Base-by-base conservation (phyloP, 2,113 vertebrate genomes). In the Engystomops pustulosus region DNA sequence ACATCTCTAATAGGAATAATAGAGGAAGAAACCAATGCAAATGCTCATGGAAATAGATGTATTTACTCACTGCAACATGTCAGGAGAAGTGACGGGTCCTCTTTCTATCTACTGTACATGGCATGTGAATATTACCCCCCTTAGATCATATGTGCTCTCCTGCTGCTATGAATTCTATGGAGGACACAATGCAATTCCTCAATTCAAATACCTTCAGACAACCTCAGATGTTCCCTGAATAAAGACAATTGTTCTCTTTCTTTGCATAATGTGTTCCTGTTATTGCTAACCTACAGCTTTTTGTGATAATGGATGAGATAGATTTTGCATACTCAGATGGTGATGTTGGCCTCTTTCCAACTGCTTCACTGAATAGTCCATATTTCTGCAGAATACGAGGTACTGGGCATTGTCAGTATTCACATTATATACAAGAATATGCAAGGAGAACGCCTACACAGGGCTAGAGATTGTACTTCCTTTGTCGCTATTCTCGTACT, bases 161-260 rank as follows among this genome's bases (percentile, higher is more conserved):
- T 69, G 32, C 3, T n/a, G 12, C 11, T 27, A 45, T 47, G 14
- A 47, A 27, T 72, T 27, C 4, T 72, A 25, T 49, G 10, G 6
- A 17, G 32, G 44, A 25, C 15, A 72, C 27, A 47, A 69, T 72
- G 18, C 23, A 32, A n/a, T 74, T 49, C 44, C 15, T 32, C 44
- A 17, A 27, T n/a, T 12, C 36, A 41, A 23, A 36, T 70, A 25
- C 55, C 55, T 60, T 60, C 55, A 60, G 55, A 60, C 10, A 20
- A 15, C 25, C 32, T 25, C 44, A 49, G 70, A 74, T 32, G 23
- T 74, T 49, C 27, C 32, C 70, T 49, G 70, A 49, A 74, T 74
- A 74, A 30, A 74, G 44, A 74, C 70, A 49, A 49, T 74, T 74
- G 44, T 47, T 74, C 14, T 27, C 25, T n/a, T n/a, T 49, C 44